phyloP scores from a whole-genome alignment of 2,113 vertebrate genomes.

The Cyprinodon variegatus region DNA sequence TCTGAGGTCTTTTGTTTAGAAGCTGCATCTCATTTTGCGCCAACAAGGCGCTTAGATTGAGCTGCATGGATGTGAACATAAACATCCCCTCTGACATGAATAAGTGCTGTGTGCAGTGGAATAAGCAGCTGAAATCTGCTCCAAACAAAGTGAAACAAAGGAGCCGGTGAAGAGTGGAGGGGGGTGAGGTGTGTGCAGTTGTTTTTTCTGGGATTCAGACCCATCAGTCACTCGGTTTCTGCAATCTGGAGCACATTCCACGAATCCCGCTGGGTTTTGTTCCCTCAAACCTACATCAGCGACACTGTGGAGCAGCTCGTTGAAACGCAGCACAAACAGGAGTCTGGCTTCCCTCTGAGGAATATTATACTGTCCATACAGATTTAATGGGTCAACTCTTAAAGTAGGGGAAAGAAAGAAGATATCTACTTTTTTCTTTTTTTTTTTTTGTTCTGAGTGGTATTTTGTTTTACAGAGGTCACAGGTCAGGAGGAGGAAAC shows the following conservation, averaged over 20 bases:
- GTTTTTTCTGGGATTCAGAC: slow-evolving; percentile 49
- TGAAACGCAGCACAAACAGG: slow-evolving; percentile 9
- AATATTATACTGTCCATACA: background rate
- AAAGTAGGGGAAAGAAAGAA: background rate
- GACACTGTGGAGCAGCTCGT: slow-evolving; percentile 6
- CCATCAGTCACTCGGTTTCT: slow-evolving; percentile 59
- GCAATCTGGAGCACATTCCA: slow-evolving; percentile 70
- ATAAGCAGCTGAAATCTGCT: slow-evolving; percentile 40
- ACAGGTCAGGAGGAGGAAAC: background rate
- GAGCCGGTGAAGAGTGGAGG: slow-evolving; percentile 1
- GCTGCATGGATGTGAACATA: slow-evolving; percentile 8
- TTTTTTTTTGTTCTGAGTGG: background rate
- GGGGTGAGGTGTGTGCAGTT: slow-evolving; percentile 32
- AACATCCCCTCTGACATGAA: background rate
- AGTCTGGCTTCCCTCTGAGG: background rate
- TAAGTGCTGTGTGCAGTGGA: slow-evolving; percentile 24
- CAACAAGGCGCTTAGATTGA: slow-evolving; percentile 20
- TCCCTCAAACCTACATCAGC: slow-evolving; percentile 51
- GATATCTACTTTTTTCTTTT: background rate
- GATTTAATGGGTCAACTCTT: background rate
- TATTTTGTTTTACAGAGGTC: background rate
- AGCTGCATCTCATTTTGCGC: background rate
- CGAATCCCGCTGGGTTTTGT: slow-evolving; percentile 69
- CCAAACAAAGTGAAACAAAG: slow-evolving; percentile 38
- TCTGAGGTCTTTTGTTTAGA: background rate